These are phyloP conservation scores for Micrasema minimum DNA, from an alignment of 1,140 invertebrate genomes.

Conservation along the genomic window DNA sequence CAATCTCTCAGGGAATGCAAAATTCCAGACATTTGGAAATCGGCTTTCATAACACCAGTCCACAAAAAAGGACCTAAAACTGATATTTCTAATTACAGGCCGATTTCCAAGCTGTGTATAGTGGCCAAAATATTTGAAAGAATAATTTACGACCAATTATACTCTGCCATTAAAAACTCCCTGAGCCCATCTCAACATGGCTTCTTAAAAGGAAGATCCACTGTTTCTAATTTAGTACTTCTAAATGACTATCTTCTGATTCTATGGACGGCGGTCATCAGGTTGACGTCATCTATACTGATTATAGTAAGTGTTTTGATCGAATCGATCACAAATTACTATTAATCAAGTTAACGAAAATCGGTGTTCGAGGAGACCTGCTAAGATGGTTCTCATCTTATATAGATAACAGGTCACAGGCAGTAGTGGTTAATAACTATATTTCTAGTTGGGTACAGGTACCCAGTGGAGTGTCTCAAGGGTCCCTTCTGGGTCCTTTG, in stretches of 20 bases:
- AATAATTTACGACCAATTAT: conserved; percentile 14
- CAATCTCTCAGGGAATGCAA: conserved; percentile 37
- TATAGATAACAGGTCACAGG: conserved; percentile 13
- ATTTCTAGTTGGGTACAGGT: not conserved
- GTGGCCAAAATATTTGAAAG: conserved; percentile 31
- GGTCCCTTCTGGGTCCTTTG: conserved; percentile 36
- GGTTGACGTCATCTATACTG: conserved; percentile 55
- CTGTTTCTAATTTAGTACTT: no score
- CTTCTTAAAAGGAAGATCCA: no score
- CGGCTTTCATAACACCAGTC: conserved; percentile 50
- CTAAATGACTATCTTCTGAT: no score
- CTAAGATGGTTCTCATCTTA: conserved; percentile 51
- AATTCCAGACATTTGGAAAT: conserved; percentile 50
- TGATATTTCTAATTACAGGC: conserved; percentile 52
- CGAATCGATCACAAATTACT: conserved; percentile 49
- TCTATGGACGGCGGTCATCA: conserved; percentile 45
- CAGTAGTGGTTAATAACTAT: conserved; percentile 18
- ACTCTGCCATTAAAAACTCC: not conserved
- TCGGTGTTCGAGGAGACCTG: conserved; percentile 38
- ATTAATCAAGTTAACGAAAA: conserved; percentile 41
- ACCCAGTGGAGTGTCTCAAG: conserved; percentile 12
- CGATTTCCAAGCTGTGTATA: conserved; percentile 50
- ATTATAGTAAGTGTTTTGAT: conserved; percentile 55
- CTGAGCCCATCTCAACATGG: conserved; percentile 16
- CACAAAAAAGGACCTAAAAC: conserved; percentile 42